Base-by-base conservation (phyloP, 2,797 vertebrate genomes). In the Melanotaenia trifasciata region DNA sequence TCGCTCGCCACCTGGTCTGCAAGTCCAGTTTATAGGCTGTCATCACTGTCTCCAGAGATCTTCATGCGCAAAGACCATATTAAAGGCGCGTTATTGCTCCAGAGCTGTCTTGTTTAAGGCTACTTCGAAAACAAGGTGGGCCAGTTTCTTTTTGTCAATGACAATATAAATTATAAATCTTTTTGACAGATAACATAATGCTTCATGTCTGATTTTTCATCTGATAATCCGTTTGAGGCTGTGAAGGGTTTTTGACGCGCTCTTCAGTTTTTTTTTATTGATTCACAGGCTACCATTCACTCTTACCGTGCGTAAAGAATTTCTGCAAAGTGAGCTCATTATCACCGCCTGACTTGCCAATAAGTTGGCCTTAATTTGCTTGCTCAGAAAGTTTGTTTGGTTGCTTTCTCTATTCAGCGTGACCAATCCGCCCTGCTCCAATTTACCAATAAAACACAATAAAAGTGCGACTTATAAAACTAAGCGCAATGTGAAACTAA, bases 311-410 rank as follows among this genome's bases (percentile, higher is more conserved):
- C 54, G 47, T 61, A 60, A 84, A 83, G 68, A 79, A 73, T 81
- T 71, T 45, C 22, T 28, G 51, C 18, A 45, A 13, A 63, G 70
- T 74, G 78, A 76, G 38, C 72, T 72, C 77, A 72, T 87, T 87
- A 84, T 65, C 70, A 12, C 64, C 87, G 88, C 89, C 83, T 84
- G 76, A 76, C 76, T 78, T 79, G 26, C 28, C 86, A 90, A 87
- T 81, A 62, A 88, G 5, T 66, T 90, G 84, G 67, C 87, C 87
- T 84, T 78, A 87, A 91, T 94, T 93, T 87, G 79, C 70, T 75
- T 79, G 65, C 79, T 85, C 51, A 54, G 64, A 85, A 79, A 40
- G 68, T 8, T 56, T 59, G 14, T 54, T 60, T 33, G 22, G 50
- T 35, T 66, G 50, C 30, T 84, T 67, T 56, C 43, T 32, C 13